A percentile compares a stretch with the other conserved stretches of the same genome.
These are phyloP conservation scores for Rhinichthys klamathensis DNA, from an alignment of 2,113 vertebrate species.

Conservation along the genomic window DNA sequence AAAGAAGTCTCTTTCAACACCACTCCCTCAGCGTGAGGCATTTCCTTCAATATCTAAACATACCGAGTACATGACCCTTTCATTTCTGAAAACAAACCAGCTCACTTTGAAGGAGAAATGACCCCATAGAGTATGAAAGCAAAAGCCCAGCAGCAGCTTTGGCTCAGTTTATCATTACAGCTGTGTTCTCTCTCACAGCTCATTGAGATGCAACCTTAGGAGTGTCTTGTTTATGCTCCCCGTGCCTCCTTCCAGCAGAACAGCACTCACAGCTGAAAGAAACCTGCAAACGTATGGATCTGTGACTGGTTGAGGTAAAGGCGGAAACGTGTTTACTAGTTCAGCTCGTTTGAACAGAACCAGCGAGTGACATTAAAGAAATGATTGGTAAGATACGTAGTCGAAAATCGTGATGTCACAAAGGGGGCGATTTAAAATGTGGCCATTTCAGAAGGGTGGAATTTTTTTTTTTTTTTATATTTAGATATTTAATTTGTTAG, in stretches of 20 bases:
- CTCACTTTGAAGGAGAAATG: slow-evolving; percentile 64
- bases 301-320: slow-evolving; percentile 18
- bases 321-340: background rate
- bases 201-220: slow-evolving; percentile 65
- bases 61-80: slow-evolving; percentile 36
- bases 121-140: slow-evolving; percentile 60
- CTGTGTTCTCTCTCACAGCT: slow-evolving; percentile 56
- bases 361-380: slow-evolving; percentile 41
- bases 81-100: slow-evolving; percentile 40
- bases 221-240: slow-evolving; percentile 60
- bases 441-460: background rate
- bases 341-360: background rate
- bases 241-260: background rate
- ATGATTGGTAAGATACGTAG: background rate
- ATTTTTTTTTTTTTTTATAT: too few species aligned
- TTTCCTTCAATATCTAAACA: slow-evolving; percentile 35
- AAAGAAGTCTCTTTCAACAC: slow-evolving; percentile 9
- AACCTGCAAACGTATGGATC: background rate
- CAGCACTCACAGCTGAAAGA: background rate
- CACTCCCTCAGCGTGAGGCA: slow-evolving; percentile 6
- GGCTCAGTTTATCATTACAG: slow-evolving; percentile 66
- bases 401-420: background rate
- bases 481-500: background rate
- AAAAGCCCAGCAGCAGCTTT: slow-evolving; percentile 57
- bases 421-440: background rate